Evolutionary conservation across 2,888 invertebrate genomes (phyloP), one percentile per base, ranked within the genome.

Genomic region (Spodoptera exigua): DNA sequence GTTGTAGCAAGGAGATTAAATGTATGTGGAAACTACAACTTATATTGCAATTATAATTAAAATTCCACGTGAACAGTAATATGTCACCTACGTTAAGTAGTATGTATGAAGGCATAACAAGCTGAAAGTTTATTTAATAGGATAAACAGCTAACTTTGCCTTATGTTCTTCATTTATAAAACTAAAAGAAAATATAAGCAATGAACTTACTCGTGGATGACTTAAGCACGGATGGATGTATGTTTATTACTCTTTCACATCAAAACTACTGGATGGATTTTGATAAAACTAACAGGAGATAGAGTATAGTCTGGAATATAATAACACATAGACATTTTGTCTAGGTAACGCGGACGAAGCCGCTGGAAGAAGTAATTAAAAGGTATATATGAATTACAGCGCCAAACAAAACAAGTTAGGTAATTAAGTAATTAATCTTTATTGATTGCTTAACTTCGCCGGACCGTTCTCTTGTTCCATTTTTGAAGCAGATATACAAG

Each of bases 1-100:
- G 87, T 86, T 87, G 86, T 85, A 83, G 89, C 84, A 78, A 82
- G 87, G 84, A 89, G 76, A 82, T 81, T 86, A 85, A 86, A 86
- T 82, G 81, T 85, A 80, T 79, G 78, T 80, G 82, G 83, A 86
- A 89, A 88, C 87, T 80, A 82, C 78, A 80, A 83, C 77, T 79
- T 81, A 78, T 79, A 82, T 81, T 80, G 74, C 78, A 74, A 69
- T 75, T 75, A 63, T 61, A 67, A 77, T 74, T 75, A 73, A 74
- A 77, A 76, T 77, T 52, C 70, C 70, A 57, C 68, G 76, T 71
- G 70, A 64, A 74, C 46, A 61, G 55, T 67, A 65, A 73, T 75
- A 74, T 69, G 69, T 63, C 64, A 74, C 74, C 5, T 9, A 61
- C 41, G 58, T 56, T 43, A 45, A 27, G 27, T 57, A 44, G 46